Conservation (phyloP, 2,888 invertebrate genomes). For the Xylocampa areola region DNA sequence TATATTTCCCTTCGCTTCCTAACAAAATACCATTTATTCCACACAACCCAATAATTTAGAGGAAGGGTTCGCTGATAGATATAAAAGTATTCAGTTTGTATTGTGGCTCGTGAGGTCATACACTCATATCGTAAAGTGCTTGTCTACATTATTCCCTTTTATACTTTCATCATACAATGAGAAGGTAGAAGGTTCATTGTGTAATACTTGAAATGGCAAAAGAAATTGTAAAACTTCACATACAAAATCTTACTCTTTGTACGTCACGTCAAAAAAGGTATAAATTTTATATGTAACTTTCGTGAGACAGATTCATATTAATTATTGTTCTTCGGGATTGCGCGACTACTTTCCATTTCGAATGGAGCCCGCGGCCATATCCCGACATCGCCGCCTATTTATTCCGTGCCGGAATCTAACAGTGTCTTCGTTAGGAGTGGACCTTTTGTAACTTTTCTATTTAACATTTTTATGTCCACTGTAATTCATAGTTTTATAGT, state of each 20-base stretch:
- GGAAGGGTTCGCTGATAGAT: neutral
- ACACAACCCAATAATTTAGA: neutral
- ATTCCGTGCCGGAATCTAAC: no score
- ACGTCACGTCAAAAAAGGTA: no score
- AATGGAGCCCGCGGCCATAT: no score
- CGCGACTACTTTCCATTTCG: no score
- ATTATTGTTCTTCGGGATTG: no score
- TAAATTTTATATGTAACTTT: no score
- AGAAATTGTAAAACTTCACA: neutral
- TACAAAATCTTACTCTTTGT: no score
- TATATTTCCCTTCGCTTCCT: no score
- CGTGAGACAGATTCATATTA: no score
- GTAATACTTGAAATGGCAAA: no score
- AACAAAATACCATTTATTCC: neutral
- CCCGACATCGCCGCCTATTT: no score
- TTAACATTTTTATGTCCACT: neutral
- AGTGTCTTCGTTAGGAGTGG: neutral
- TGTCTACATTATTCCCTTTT: conserved; percentile 43
- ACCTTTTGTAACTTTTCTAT: neutral
- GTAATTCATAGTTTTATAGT: conserved; percentile 46
- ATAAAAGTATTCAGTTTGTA: conserved; percentile 7
- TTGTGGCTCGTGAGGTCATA: conserved; percentile 18
- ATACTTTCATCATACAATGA: neutral
- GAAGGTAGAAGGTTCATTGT: conserved; percentile 11
- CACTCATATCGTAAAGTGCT: conserved; percentile 47